phyloP scores from a whole-genome alignment of 1,140 invertebrate genomes.

The Camponotus floridanus region DNA sequence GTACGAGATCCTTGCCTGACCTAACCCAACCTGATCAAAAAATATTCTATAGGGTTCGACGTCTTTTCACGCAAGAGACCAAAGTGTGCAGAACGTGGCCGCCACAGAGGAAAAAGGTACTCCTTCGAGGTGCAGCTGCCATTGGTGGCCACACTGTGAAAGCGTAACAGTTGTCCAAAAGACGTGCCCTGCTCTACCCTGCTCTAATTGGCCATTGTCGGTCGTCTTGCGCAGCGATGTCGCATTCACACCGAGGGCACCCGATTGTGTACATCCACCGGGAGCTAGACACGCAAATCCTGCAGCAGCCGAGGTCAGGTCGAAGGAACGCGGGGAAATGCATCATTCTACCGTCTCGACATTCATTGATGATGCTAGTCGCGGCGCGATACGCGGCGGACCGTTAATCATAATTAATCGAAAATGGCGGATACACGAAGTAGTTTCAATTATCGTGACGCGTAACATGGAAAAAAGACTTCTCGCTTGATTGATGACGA shows the following conservation, averaged over 20 bases:
- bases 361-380: slow-evolving; percentile 20
- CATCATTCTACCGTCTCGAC: slow-evolving; percentile 9
- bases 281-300: slow-evolving; percentile 23
- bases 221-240: not conserved
- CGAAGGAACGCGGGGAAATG: slow-evolving; percentile 10
- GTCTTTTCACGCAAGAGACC: slow-evolving; percentile 64
- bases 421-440: not conserved
- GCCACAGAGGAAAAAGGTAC: slow-evolving; percentile 50
- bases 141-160: slow-evolving; percentile 68
- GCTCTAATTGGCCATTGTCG: slow-evolving; percentile 69
- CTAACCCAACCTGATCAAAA: slow-evolving; percentile 51
- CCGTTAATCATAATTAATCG: slow-evolving; percentile 55
- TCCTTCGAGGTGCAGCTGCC: slow-evolving; percentile 58
- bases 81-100: slow-evolving; percentile 25
- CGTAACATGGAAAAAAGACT: not conserved
- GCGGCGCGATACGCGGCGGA: not conserved
- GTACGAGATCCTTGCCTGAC: slow-evolving; percentile 29
- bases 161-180: slow-evolving; percentile 66
- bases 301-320: slow-evolving; percentile 50
- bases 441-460: slow-evolving; percentile 43
- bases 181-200: slow-evolving; percentile 41
- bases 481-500: slow-evolving; percentile 39
- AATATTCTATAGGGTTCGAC: slow-evolving; percentile 35
- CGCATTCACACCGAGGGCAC: slow-evolving; percentile 31
- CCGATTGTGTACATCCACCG: slow-evolving; percentile 3